Evolutionary conservation across 2,888 invertebrate species (phyloP).

Genomic region (Athetis lepigone): DNA sequence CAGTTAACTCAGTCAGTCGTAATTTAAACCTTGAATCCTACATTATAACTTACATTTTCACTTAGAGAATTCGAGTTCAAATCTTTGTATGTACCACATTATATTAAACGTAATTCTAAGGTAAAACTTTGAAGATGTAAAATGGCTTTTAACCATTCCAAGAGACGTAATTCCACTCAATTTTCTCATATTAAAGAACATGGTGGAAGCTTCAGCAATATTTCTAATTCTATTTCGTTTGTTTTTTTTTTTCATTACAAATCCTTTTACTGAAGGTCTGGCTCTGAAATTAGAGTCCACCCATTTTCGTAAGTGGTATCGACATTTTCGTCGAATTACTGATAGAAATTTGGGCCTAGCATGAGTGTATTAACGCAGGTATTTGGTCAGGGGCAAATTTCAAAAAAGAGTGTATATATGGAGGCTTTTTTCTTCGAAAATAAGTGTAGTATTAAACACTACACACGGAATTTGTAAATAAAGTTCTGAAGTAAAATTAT

Average conservation of each 20-base stretch:
- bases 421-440: too few relatives aligned
- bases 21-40: background rate
- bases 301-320: background rate
- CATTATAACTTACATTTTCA: background rate
- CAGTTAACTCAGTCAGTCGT: too few relatives aligned
- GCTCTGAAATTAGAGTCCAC: slow-evolving; percentile 1
- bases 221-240: slow-evolving; percentile 24
- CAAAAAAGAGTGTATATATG: too few relatives aligned
- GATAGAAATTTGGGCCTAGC: too few relatives aligned
- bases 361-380: too few relatives aligned
- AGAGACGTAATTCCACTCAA: slow-evolving; percentile 5
- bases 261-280: slow-evolving; percentile 17
- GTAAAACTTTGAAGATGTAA: slow-evolving; percentile 14
- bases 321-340: background rate
- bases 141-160: slow-evolving; percentile 16
- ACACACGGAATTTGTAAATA: too few relatives aligned
- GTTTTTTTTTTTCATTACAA: slow-evolving; percentile 7
- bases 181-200: slow-evolving; percentile 26
- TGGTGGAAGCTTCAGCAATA: slow-evolving; percentile 17
- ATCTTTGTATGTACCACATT: background rate
- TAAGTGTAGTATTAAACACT: too few relatives aligned
- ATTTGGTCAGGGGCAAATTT: too few relatives aligned
- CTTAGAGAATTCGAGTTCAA: background rate
- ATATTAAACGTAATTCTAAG: background rate
- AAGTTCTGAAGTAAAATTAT: too few relatives aligned